Conservation (phyloP, 2,797 vertebrate genomes). For the Pantherophis alleghaniensis region DNA sequence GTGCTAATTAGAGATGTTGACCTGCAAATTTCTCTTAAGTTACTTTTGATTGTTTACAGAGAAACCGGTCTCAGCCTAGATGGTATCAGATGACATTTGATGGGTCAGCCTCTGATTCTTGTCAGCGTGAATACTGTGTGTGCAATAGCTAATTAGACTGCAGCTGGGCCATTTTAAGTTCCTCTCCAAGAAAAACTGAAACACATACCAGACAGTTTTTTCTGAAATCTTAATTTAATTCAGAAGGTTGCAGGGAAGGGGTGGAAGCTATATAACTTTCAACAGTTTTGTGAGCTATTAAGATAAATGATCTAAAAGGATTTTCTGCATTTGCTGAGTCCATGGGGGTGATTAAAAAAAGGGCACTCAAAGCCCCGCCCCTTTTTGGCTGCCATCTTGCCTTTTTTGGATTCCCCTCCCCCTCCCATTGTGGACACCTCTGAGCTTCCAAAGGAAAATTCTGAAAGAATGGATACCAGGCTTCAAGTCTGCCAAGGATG, state of each 20-base stretch:
- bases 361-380: not conserved
- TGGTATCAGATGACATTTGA: not conserved
- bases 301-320: not conserved
- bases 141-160: conserved; percentile 7
- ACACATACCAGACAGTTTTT: conserved; percentile 10
- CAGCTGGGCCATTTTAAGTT: conserved; percentile 19
- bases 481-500: not conserved
- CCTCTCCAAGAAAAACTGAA: conserved; percentile 36
- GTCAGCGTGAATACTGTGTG: conserved; percentile 7
- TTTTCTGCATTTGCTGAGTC: not conserved
- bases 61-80: not conserved
- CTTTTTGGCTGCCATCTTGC: not conserved
- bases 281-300: not conserved
- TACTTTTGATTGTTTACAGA: conserved; percentile 6
- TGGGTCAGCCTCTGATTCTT: conserved; percentile 11
- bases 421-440: not conserved
- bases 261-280: not conserved
- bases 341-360: not conserved
- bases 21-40: not conserved
- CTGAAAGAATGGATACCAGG: not conserved
- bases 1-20: not conserved
- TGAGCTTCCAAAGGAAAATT: not conserved
- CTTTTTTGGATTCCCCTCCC: not conserved
- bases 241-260: not conserved
- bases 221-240: not conserved